These are phyloP conservation scores for Atrichornis clamosus DNA, from an alignment of 2,113 vertebrate genomes.

Conservation along the genomic window DNA sequence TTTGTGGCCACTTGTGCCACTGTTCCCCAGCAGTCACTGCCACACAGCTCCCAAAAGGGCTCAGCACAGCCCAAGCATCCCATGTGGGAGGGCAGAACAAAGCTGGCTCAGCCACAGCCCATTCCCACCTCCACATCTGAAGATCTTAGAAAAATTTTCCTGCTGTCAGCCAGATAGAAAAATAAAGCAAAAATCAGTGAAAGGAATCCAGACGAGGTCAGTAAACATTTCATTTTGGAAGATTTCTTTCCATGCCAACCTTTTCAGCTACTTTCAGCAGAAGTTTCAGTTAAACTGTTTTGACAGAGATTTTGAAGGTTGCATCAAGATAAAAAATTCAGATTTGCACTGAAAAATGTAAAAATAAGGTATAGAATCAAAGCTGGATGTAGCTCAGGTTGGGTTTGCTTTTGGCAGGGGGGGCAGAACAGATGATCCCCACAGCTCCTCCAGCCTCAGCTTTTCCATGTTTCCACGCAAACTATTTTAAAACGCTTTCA, in stretches of 20 bases:
- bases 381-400: neutral
- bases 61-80: neutral
- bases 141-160: neutral
- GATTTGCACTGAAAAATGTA: neutral
- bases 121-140: neutral
- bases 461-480: neutral
- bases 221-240: neutral
- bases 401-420: neutral
- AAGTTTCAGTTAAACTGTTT: neutral
- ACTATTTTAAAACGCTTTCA: neutral
- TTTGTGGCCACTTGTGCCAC: neutral
- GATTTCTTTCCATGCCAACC: neutral
- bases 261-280: neutral
- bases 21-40: neutral
- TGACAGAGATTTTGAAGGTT: slow-evolving; percentile 3
- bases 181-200: neutral
- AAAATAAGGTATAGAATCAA: neutral
- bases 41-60: neutral
- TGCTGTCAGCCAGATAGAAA: neutral
- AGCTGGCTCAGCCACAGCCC: neutral
- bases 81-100: rapidly evolving
- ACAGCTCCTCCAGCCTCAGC: neutral
- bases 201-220: neutral
- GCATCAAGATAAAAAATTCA: neutral
- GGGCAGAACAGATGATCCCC: neutral